Evolutionary conservation across 2,113 vertebrate species (phyloP).

Genomic region (Aphyosemion australe): DNA sequence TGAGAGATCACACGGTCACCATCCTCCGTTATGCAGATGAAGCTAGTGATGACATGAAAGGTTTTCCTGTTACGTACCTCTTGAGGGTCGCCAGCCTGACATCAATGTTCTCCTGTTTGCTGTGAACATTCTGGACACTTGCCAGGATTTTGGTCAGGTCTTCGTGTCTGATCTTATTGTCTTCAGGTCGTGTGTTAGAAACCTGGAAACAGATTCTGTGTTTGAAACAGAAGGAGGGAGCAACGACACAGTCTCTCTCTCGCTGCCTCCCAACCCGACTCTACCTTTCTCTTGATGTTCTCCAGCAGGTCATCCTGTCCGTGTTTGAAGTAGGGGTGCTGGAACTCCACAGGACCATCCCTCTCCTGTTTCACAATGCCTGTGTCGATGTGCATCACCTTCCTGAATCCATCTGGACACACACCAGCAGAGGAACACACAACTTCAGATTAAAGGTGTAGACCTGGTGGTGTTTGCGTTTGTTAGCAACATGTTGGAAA

Average conservation of each 20-base stretch:
- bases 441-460: background rate
- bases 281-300: slow-evolving; percentile 96
- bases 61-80: slow-evolving; percentile 75
- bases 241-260: too few relatives aligned
- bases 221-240: too few relatives aligned
- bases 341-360: slow-evolving; percentile 94
- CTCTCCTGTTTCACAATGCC: slow-evolving; percentile 91
- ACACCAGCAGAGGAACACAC: background rate
- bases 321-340: slow-evolving; percentile 93
- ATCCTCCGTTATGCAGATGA: too few relatives aligned
- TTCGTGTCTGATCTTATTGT: slow-evolving; percentile 90
- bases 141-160: slow-evolving; percentile 91
- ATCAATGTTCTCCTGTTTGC: slow-evolving; percentile 91
- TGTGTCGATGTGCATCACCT: slow-evolving; percentile 93
- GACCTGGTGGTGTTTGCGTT: too few relatives aligned
- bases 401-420: slow-evolving; percentile 91
- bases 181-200: slow-evolving; percentile 90
- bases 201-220: slow-evolving; percentile 75
- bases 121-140: slow-evolving; percentile 90
- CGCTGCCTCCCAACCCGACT: background rate
- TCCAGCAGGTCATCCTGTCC: slow-evolving; percentile 93
- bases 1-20: too few relatives aligned
- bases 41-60: too few relatives aligned
- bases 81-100: slow-evolving; percentile 87
- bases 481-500: too few relatives aligned